Evolutionary conservation across 2,797 vertebrate species (phyloP).

Genomic region (Cygnus olor): DNA sequence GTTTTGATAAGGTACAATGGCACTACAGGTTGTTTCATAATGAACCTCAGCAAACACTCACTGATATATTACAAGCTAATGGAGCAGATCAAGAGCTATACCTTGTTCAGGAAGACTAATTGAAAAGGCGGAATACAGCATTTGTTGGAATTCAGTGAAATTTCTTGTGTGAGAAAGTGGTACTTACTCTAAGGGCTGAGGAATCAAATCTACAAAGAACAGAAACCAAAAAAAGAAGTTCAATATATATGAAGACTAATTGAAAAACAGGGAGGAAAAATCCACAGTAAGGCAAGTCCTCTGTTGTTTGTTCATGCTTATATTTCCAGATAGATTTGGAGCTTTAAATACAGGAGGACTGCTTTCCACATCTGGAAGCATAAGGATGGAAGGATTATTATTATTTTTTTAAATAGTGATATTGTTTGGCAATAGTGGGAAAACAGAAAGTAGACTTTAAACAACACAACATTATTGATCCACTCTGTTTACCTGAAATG

Average conservation of each 20-base stretch:
- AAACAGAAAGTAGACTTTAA: slow-evolving; percentile 22
- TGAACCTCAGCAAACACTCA: background rate
- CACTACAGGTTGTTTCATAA: background rate
- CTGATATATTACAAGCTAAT: background rate
- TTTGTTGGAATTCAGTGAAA: background rate
- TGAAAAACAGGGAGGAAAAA: background rate
- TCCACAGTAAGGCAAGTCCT: background rate
- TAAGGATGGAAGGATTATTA: background rate
- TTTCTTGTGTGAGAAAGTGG: background rate
- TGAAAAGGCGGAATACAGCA: background rate
- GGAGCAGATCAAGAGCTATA: slow-evolving; percentile 15
- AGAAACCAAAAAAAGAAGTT: background rate
- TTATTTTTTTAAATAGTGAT: background rate
- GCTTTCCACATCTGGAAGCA: background rate
- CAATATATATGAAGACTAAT: background rate
- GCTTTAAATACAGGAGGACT: background rate
- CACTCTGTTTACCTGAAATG: background rate
- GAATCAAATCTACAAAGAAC: slow-evolving; percentile 23
- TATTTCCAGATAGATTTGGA: background rate
- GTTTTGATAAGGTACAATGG: slow-evolving; percentile 10
- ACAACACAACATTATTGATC: background rate
- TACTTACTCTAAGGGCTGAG: background rate
- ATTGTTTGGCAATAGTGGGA: background rate
- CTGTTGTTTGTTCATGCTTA: background rate
- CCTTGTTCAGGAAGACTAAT: slow-evolving; percentile 13